Percentiles rank a stretch among this genome's conserved stretches.
Conservation (phyloP, 2,113 vertebrate genomes). For the Oxyura jamaicensis region DNA sequence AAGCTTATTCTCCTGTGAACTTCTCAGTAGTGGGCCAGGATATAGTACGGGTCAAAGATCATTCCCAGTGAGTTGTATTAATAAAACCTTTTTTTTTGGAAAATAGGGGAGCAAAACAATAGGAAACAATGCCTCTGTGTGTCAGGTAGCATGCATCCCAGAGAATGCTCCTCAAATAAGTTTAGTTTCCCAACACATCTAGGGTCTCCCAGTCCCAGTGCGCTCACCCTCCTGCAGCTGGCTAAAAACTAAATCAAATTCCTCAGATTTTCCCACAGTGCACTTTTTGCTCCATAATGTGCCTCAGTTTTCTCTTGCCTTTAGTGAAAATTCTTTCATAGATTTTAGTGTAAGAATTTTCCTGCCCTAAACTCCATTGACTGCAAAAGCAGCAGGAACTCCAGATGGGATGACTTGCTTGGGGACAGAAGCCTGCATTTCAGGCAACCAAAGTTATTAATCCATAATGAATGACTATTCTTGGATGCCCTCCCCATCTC, state of each 20-base stretch:
- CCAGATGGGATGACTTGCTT: background rate
- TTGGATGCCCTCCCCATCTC: background rate
- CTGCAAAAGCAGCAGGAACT: background rate
- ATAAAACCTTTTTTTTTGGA: background rate
- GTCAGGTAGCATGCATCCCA: background rate
- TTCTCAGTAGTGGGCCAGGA: background rate
- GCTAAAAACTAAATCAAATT: background rate
- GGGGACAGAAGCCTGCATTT: background rate
- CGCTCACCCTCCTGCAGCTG: background rate
- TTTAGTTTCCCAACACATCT: background rate
- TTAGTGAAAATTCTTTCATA: background rate
- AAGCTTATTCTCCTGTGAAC: background rate
- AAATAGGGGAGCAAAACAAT: background rate
- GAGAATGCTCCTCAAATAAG: background rate
- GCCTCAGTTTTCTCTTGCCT: background rate
- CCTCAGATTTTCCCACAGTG: fast-evolving
- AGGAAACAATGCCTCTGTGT: background rate
- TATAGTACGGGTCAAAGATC: background rate
- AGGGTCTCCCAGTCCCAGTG: background rate
- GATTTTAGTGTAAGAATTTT: background rate
- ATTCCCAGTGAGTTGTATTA: background rate
- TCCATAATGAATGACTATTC: background rate
- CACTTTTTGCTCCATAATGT: fast-evolving
- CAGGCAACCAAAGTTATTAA: background rate
- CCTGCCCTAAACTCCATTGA: background rate